Percentiles rank a stretch among this genome's conserved stretches.
These are phyloP conservation scores for Microcebus griseorufus DNA, from an alignment of 2,113 vertebrate genomes.

Conservation along the genomic window DNA sequence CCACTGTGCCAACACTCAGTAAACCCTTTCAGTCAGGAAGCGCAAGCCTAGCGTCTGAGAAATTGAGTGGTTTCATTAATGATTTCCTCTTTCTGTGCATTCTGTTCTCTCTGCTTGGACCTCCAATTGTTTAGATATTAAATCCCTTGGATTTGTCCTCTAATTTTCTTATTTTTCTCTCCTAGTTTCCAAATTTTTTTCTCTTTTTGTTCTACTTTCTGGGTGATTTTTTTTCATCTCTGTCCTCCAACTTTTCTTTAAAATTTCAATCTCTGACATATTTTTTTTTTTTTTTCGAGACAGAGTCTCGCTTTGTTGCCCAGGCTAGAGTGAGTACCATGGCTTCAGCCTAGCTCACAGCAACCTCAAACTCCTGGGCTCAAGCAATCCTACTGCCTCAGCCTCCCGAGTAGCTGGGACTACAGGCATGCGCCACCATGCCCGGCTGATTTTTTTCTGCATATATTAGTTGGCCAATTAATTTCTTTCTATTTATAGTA, in stretches of 20 bases:
- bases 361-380: too few species aligned
- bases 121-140: not conserved
- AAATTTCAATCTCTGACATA: not conserved
- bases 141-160: not conserved
- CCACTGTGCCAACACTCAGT: not conserved
- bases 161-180: conserved; percentile 14
- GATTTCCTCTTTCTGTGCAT: not conserved
- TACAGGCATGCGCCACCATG: too few species aligned
- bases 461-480: too few species aligned
- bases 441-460: too few species aligned
- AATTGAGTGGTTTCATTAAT: not conserved
- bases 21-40: not conserved
- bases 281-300: too few species aligned
- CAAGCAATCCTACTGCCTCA: too few species aligned
- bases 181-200: not conserved
- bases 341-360: too few species aligned
- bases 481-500: too few species aligned
- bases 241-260: not conserved
- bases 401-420: too few species aligned
- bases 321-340: too few species aligned
- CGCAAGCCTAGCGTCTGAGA: not conserved
- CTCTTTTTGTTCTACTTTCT: not conserved
- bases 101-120: not conserved
- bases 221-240: conserved; percentile 4
- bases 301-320: too few species aligned